Base-by-base conservation (phyloP, 2,888 invertebrate species). In the Diogma glabrata region DNA sequence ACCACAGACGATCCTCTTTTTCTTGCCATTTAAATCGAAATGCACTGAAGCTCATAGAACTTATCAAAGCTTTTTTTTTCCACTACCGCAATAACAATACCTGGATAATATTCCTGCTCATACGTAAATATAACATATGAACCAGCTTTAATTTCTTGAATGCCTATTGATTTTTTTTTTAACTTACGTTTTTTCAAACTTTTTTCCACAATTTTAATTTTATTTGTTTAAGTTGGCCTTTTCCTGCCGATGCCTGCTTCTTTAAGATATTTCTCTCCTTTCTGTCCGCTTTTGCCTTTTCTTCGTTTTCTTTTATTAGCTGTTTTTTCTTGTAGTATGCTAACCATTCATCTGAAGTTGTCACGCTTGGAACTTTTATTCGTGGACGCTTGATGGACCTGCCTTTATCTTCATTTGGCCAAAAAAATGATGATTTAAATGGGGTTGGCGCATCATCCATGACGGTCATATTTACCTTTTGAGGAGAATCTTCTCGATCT, bases 371-470 rank as follows among this genome's bases (percentile, higher is more conserved):
- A 10, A 6, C 12, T n/a, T 33, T 33, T 14, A 33, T 33, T 33
- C 33, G 12, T 33, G 4, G 9, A 3, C 33, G 33, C 16, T 33
- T 3, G 33, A 33, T 33, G 16, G 3, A 33, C 33, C 16, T 33
- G 33, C 33, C 33, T 33, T 33, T 33, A 33, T 33, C 3, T 33
- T 33, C 33, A 33, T 33, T 33, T 33, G 12, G 33, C 33, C 3
- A 33, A 33, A 33, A n/a, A n/a, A 6, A 33, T 1, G 2, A 12
- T 2, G 2, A 10, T 14, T 33, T 33, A 17, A 36, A 36, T 17
- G 36, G 14, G 14, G 36, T 36, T 36, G 36, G 36, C 36, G 36
- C 36, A 36, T 36, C 36, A 36, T 36, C 36, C 36, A 36, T 36
- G 36, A 36, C 36, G 36, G 36, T 36, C 36, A 36, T 17, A 16